Base-by-base conservation (phyloP, 2,888 invertebrate genomes). In the Rhodophaea formosa region DNA sequence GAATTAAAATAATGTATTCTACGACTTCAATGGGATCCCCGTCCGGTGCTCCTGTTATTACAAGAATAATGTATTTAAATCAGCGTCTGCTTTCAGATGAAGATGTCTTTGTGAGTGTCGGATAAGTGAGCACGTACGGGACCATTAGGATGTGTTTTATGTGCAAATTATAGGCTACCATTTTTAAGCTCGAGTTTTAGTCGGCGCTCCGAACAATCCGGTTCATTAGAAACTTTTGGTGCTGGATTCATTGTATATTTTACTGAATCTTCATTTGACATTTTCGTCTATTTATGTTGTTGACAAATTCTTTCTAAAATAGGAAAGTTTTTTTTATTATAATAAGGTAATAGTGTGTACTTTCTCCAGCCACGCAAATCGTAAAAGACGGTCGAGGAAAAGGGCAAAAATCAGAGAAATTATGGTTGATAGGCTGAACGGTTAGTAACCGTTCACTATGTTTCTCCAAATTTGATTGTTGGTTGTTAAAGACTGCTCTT, bases 1-100 rank as follows among this genome's bases (percentile, higher is more conserved):
- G 81, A 89, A 89, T 91, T 90, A 89, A 90, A 88, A 90, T 91
- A 90, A 90, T 90, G 86, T 89, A 91, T 91, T 90, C 90, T 88
- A 83, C 84, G 73, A 88, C 85, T 89, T 89, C 87, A 89, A 90
- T 90, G 65, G 74, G 79, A 79, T 77, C 87, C 90, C 87, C 88
- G 89, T 86, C 87, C 90, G 88, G 87, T 79, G 76, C 75, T 68
- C 74, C 79, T 79, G 86, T 86, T 88, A 90, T 90, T 88, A 88
- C 89, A 87, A 89, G 87, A 88, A 88, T 89, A 88, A 90, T 90
- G 83, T 90, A 90, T 90, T 90, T 89, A 89, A 90, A 90, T 90
- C 88, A 87, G 84, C 85, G 80, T 81, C 86, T 77, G 87, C 88
- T 88, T 88, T 87, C 85, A 86, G 88, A 86, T 82, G 84, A 89